phyloP scores from a whole-genome alignment of 1,140 invertebrate genomes.

The Drosophila sulfurigaster region DNA sequence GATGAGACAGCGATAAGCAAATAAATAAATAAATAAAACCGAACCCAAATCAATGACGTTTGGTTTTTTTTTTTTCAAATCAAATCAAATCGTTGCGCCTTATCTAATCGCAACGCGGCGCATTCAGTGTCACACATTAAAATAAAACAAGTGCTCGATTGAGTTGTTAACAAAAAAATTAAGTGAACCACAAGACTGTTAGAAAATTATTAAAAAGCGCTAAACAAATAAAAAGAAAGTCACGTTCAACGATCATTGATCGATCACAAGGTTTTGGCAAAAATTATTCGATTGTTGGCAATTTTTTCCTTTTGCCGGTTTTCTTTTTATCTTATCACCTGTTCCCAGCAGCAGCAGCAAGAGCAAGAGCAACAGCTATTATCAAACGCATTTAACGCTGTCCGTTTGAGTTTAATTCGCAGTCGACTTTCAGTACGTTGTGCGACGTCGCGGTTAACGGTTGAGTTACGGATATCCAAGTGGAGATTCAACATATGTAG shows the following conservation, averaged over 20 bases:
- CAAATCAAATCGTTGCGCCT: conserved; percentile 28
- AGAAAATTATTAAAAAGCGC: conserved; percentile 4
- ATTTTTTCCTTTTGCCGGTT: conserved; percentile 25
- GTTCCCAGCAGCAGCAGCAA: background rate
- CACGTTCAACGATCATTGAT: conserved; percentile 6
- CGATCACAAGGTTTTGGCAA: conserved; percentile 11
- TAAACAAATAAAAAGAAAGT: conserved; percentile 10
- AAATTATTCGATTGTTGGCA: conserved; percentile 16
- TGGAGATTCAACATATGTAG: background rate
- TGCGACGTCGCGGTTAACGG: conserved; percentile 59
- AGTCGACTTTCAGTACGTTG: conserved; percentile 55
- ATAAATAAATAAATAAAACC: background rate
- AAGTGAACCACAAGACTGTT: background rate
- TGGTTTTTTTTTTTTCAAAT: background rate
- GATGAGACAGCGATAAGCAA: conserved; percentile 14
- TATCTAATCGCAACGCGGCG: conserved; percentile 36
- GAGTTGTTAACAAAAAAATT: conserved; percentile 44
- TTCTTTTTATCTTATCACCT: conserved; percentile 69
- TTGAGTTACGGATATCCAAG: conserved; percentile 34
- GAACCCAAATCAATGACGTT: conserved; percentile 22
- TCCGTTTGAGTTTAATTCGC: conserved; percentile 30
- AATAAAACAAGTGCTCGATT: conserved; percentile 31
- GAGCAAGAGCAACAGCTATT: background rate
- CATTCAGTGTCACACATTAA: conserved; percentile 20
- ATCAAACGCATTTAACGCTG: conserved; percentile 25